Base-by-base conservation (phyloP, 1,140 invertebrate species). In the Drosophila trapezifrons region DNA sequence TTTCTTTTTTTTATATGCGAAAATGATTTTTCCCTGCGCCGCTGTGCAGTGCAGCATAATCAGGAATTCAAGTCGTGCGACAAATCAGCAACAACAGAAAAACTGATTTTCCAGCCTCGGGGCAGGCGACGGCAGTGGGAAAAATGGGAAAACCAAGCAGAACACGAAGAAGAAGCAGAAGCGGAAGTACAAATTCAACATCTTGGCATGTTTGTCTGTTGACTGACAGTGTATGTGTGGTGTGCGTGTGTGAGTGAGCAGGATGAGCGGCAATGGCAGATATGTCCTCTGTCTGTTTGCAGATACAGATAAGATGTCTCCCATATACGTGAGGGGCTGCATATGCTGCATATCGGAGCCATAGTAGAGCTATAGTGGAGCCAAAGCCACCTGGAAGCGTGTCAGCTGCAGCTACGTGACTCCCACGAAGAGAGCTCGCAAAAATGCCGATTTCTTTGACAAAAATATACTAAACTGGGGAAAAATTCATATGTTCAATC, bases 21-120 rank as follows among this genome's bases (percentile, higher is more conserved):
- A 77, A 74, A 74, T 56, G 20, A 71, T 74, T 72, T 76, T 56
- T 71, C 67, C 58, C 27, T 76, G 65, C 63, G 29, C 27, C 59
- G 70, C 29, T 66, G 67, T 32, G 54, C 46, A 71, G 56, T 73
- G 78, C 78, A 67, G 71, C 79, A 73, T 87, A 89, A 86, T 86
- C 84, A 86, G 70, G 59, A 83, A 87, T 86, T 87, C 84, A 83
- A 89, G 71, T 87, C 83, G 79, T 89, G 79, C 83, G 84, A 86
- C 83, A 84, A 84, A 84, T 84, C 80, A 84, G 51, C 71, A 70
- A 47, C 18, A 78, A 73, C 64, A 77, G 77, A 60, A 81, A 77
- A 79, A 73, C 73, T 83, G 79, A 87, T 86, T 86, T 83, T 78
- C 56, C 81, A 56, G 67, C 82, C 78, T 64, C 42, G 58, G 78